These are phyloP conservation scores for Coregonus clupeaformis DNA, from an alignment of 2,113 vertebrate species.

Conservation along the genomic window DNA sequence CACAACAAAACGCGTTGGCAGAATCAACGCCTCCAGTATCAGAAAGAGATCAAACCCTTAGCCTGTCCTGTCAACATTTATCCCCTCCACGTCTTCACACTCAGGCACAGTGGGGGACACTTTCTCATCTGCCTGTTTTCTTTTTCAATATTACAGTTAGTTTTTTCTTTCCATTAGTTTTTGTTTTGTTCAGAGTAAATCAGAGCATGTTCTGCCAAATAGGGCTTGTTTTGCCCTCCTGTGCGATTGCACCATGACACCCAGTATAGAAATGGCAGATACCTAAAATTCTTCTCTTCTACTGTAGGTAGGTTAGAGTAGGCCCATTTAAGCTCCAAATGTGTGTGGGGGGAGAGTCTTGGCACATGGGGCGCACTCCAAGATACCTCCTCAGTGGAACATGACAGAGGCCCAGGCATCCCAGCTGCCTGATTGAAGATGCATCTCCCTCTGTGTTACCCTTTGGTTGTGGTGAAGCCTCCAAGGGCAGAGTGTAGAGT, in stretches of 20 bases:
- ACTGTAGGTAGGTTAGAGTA: background rate
- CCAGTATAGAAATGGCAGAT: conserved; percentile 23
- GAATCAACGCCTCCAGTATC: conserved; percentile 10
- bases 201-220: background rate
- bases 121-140: conserved; percentile 15
- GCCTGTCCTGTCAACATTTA: conserved; percentile 21
- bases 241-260: conserved; percentile 15
- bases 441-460: background rate
- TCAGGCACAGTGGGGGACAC: conserved; percentile 36
- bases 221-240: conserved; percentile 3
- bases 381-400: conserved; percentile 13
- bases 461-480: conserved; percentile 3
- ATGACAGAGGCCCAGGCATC: conserved; percentile 33
- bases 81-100: conserved; percentile 23
- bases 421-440: conserved; percentile 42
- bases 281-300: conserved; percentile 4
- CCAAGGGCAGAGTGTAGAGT: conserved; percentile 17
- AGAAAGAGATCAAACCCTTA: conserved; percentile 4
- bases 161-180: conserved; percentile 29
- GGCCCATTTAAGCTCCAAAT: conserved; percentile 7
- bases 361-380: background rate
- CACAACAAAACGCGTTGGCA: background rate
- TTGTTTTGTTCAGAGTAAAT: background rate
- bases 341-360: conserved; percentile 13
- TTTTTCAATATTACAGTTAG: background rate